Evolutionary conservation across 2,888 invertebrate genomes (phyloP).

Genomic region (Choreutis nemorana): DNA sequence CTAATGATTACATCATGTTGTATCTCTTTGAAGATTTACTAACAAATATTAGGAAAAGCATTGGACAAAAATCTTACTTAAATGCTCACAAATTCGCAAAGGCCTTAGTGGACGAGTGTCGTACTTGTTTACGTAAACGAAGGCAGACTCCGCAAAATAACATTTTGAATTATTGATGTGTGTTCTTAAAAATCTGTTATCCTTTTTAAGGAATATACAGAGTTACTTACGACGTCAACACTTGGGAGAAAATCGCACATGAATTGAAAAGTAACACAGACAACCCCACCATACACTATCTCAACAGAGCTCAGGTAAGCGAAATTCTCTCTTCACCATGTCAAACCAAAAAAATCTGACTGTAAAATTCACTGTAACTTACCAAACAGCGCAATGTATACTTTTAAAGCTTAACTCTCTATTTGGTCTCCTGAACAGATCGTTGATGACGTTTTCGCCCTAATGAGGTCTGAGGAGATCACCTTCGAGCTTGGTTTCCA

Average conservation of each 20-base stretch:
- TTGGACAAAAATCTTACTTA: background rate
- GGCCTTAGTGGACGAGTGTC: too few species aligned
- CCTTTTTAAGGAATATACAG: constrained; percentile 67
- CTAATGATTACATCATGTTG: too few species aligned
- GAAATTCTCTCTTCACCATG: background rate
- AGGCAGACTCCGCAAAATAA: too few species aligned
- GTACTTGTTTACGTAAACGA: too few species aligned
- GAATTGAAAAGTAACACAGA: constrained; percentile 39
- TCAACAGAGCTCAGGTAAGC: constrained; percentile 78
- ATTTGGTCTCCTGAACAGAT: too few species aligned
- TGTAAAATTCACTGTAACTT: too few species aligned
- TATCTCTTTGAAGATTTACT: background rate
- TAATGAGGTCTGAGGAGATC: constrained; percentile 42
- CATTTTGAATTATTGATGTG: background rate
- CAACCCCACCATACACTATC: constrained; percentile 57
- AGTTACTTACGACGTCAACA: constrained; percentile 69
- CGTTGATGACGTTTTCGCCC: constrained; percentile 50
- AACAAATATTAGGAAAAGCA: too few species aligned
- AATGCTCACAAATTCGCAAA: background rate
- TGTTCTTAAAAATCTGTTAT: background rate
- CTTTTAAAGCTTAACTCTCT: too few species aligned
- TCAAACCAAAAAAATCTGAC: background rate
- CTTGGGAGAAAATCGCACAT: constrained; percentile 60
- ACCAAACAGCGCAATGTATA: too few species aligned
- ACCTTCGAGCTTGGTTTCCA: constrained; percentile 35